Percentiles rank a stretch among this genome's conserved stretches.
Conservation (phyloP, 2,797 vertebrate genomes). For the Sebastes minor region DNA sequence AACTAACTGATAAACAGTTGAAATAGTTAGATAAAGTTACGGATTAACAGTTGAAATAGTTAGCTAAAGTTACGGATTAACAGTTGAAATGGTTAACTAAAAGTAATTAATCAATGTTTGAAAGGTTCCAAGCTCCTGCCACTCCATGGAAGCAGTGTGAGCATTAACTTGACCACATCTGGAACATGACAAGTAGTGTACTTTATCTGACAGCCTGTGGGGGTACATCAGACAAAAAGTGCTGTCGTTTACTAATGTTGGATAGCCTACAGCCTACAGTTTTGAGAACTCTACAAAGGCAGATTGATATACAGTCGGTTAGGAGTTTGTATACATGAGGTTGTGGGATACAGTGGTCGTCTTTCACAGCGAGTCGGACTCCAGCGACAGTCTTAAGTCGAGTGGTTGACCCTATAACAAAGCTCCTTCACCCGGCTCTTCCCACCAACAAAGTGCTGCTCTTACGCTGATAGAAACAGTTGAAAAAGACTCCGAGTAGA, state of each 20-base stretch:
- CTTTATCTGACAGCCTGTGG: neutral
- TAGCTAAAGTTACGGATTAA: too few relatives aligned
- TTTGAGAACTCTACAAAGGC: slow-evolving; percentile 8
- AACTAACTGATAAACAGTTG: too few relatives aligned
- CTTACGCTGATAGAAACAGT: slow-evolving; percentile 63
- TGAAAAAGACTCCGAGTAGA: slow-evolving; percentile 58
- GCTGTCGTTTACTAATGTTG: neutral
- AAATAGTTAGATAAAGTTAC: too few relatives aligned
- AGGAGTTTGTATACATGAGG: slow-evolving; percentile 58
- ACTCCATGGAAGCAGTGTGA: neutral
- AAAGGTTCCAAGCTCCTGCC: neutral
- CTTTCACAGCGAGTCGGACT: slow-evolving; percentile 38
- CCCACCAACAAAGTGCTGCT: slow-evolving; percentile 68
- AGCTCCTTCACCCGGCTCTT: slow-evolving; percentile 54
- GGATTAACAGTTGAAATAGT: too few relatives aligned
- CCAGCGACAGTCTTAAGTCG: slow-evolving; percentile 45
- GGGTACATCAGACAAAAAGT: neutral
- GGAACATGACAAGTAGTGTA: neutral
- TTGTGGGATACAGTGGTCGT: slow-evolving; percentile 31
- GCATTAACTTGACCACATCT: slow-evolving; percentile 4
- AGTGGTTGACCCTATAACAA: slow-evolving; percentile 68
- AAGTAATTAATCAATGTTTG: neutral
- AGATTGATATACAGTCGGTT: slow-evolving; percentile 29
- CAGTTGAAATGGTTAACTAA: too few relatives aligned
- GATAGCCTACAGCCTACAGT: neutral